A percentile compares a stretch with the other conserved stretches of the same genome.
These are phyloP conservation scores for Catotricha subobsoleta DNA, from an alignment of 2,888 invertebrate genomes.

Conservation along the genomic window DNA sequence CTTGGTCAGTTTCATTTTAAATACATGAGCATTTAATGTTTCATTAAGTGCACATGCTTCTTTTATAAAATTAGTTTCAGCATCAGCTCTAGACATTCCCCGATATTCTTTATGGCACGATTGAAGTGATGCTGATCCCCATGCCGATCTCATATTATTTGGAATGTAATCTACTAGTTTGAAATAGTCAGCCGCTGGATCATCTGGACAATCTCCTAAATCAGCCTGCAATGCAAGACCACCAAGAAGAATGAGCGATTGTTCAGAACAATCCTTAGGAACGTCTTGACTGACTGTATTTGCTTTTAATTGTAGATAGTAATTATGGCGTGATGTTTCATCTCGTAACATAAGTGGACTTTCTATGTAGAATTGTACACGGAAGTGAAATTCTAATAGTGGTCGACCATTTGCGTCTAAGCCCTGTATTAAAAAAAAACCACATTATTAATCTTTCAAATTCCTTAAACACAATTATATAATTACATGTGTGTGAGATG, in stretches of 20 bases:
- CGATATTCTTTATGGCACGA: conserved; percentile 67
- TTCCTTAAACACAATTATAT: neutral
- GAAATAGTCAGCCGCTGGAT: conserved; percentile 34
- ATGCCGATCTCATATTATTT: conserved; percentile 37
- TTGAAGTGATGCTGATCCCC: conserved; percentile 37
- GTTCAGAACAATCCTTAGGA: conserved; percentile 33
- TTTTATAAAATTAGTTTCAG: conserved; percentile 73
- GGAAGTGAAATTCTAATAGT: conserved; percentile 71
- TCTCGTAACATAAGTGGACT: conserved; percentile 78
- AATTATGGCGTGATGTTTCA: conserved; percentile 80
- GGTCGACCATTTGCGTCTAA: conserved; percentile 81
- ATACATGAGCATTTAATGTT: conserved; percentile 77
- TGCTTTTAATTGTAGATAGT: conserved; percentile 85
- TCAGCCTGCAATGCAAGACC: conserved; percentile 86
- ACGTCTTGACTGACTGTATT: conserved; percentile 58
- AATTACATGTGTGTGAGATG: conserved; percentile 78
- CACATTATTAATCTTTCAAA: neutral
- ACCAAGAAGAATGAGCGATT: conserved; percentile 61
- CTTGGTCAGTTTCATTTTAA: conserved; percentile 61
- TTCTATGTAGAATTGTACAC: conserved; percentile 88
- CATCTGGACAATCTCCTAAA: conserved; percentile 56
- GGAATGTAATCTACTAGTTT: conserved; percentile 77
- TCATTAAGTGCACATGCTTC: conserved; percentile 71
- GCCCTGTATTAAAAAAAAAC: conserved; percentile 37
- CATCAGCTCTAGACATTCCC: conserved; percentile 60